Percentiles rank a stretch among this genome's conserved stretches.
These are phyloP conservation scores for Dallia pectoralis DNA, from an alignment of 2,797 vertebrate genomes.

Conservation along the genomic window DNA sequence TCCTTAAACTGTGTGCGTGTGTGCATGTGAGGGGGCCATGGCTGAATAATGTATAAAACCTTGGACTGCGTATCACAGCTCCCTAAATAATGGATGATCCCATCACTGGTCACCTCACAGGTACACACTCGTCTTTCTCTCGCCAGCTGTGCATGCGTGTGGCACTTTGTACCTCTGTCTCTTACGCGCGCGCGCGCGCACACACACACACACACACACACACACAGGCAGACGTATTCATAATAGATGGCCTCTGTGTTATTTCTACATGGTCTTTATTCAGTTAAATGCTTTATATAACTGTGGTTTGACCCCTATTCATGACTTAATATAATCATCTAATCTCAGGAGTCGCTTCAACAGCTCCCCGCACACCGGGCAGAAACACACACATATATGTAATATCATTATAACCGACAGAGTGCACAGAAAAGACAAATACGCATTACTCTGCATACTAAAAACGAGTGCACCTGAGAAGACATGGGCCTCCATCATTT, in stretches of 20 bases:
- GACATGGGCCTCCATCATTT: too few species aligned
- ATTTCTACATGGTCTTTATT: constrained; percentile 13
- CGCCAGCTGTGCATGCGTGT: constrained; percentile 32
- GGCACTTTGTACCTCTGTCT: constrained; percentile 7
- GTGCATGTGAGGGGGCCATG: constrained; percentile 44
- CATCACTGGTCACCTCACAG: constrained; percentile 73
- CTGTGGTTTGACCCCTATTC: too few species aligned
- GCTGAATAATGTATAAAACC: constrained; percentile 76
- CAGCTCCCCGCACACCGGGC: too few species aligned
- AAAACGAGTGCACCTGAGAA: background rate
- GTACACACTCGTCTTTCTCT: constrained; percentile 64
- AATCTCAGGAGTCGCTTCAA: too few species aligned
- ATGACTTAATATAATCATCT: too few species aligned
- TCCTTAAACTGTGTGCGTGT: background rate
- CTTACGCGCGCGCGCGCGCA: background rate
- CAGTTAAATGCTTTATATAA: background rate
- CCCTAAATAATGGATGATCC: constrained; percentile 80
- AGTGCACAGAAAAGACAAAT: too few species aligned
- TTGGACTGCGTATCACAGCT: constrained; percentile 71
- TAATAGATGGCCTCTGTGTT: background rate
- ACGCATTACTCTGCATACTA: background rate
- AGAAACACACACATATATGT: too few species aligned
- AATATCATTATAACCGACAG: too few species aligned
- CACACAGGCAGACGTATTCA: background rate
- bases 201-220: constrained; percentile 1